Evolutionary conservation across 2,113 vertebrate genomes (phyloP).

Genomic region (Stomatorhinus ivindoensis): DNA sequence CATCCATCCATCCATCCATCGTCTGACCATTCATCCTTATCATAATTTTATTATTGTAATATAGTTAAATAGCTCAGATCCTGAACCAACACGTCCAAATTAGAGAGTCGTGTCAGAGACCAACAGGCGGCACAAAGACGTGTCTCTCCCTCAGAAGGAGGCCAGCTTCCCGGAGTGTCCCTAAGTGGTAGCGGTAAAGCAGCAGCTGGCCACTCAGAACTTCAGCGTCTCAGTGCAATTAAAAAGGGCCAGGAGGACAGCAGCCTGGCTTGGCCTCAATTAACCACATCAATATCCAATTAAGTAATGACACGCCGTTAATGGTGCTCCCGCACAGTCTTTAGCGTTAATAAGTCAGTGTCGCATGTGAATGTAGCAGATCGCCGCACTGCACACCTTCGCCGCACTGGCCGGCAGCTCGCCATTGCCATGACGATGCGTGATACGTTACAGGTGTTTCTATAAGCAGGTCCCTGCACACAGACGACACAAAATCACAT

Average conservation of each 20-base stretch:
- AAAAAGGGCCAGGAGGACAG: slow-evolving; percentile 92
- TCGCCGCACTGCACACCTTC: not conserved
- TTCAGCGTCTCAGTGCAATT: slow-evolving; percentile 97
- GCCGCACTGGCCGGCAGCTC: not conserved
- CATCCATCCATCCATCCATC: not conserved
- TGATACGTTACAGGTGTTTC: not conserved
- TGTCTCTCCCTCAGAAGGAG: not conserved
- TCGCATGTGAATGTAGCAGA: slow-evolving; percentile 64
- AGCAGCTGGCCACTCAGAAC: slow-evolving; percentile 23
- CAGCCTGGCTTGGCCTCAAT: slow-evolving; percentile 86
- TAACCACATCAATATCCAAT: slow-evolving; percentile 98
- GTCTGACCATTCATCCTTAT: not conserved
- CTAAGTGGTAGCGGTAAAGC: too few species aligned
- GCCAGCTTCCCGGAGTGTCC: not conserved
- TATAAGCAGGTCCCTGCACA: too few species aligned
- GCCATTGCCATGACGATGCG: not conserved
- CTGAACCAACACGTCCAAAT: not conserved
- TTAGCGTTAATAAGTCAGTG: slow-evolving; percentile 87
- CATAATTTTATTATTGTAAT: not conserved
- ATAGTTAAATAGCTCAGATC: not conserved
- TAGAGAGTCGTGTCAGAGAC: not conserved
- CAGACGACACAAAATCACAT: not conserved
- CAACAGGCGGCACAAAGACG: not conserved
- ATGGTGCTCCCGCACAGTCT: slow-evolving; percentile 81
- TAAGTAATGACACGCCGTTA: slow-evolving; percentile 98